Base-by-base conservation (phyloP, 2,113 vertebrate genomes). In the Vulpes ferrilata region DNA sequence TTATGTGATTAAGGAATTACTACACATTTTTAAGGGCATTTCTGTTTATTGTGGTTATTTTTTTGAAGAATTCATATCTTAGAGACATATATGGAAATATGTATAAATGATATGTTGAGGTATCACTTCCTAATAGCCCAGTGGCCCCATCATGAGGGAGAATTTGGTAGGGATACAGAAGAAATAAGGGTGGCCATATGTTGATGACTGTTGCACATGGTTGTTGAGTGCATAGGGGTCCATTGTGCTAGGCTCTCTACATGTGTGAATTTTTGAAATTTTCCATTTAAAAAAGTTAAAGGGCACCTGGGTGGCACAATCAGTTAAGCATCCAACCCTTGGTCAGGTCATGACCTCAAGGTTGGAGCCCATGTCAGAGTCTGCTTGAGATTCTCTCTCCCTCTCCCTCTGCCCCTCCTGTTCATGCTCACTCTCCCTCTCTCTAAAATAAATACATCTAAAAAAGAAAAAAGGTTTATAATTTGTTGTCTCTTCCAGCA, bases 21-120 rank as follows among this genome's bases (percentile, higher is more conserved):
- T 83, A 8, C 22, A 59, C 82, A 76, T 30, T 35, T 86, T 67
- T 59, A 81, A 90, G 43, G 55, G 55, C 5, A 82, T n/a, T 57
- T 74, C n/a, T 32, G 27, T 30, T 57, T 81, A 60, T 71, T 71
- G 3, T 78, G 32, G 3, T 55, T 81, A 23, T 82, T 62, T 93
- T 79, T 57, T 11, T 2, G 62, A 86, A 93, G 30, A 88, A 59
- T 71, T 32, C n/a, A 53, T n/a, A 30, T 80, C 55, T 92, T 82
- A 86, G 53, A 86, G 60, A 82, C 62, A 90, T 9, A 78, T 6
- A 81, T 38, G 89, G 60, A 95, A 79, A 94, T 92, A 92, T n/a
- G n/a, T 57, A 38, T 27, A 71, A 57, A 83, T 20, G 13, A 53
- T 38, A 67, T 57, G 32, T 55, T 62, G 87, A 64, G 30, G 53